Evolutionary conservation across 2,113 vertebrate genomes (phyloP).

Genomic region (Aplodontia rufa): DNA sequence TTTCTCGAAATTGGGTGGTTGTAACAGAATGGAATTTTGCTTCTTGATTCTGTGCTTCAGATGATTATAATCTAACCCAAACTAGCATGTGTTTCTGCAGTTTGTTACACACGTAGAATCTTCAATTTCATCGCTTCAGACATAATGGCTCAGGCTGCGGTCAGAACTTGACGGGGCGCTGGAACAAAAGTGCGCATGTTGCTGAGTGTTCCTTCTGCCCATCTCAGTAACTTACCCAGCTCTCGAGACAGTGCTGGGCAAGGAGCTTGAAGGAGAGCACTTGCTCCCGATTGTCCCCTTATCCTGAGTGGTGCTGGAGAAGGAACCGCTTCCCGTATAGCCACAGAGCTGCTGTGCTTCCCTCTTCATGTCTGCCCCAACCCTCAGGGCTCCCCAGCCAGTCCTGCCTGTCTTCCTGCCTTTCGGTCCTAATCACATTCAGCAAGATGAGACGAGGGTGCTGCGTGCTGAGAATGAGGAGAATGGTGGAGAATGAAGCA

Average conservation of each 20-base stretch:
- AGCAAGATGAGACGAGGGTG: background rate
- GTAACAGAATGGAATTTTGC: constrained; percentile 51
- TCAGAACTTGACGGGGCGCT: constrained; percentile 3
- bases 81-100: constrained; percentile 52
- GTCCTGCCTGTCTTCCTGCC: background rate
- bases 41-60: constrained; percentile 44
- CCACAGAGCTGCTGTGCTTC: background rate
- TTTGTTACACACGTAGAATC: background rate
- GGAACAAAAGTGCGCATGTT: background rate
- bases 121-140: background rate
- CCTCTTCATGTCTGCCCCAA: accelerated
- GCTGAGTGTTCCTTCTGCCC: background rate
- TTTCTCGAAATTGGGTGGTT: constrained; percentile 49
- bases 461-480: background rate
- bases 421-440: background rate
- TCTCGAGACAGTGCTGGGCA: background rate
- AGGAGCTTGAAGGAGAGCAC: background rate
- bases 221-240: background rate
- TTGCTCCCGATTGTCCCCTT: accelerated
- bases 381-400: constrained; percentile 42
- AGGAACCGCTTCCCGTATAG: background rate
- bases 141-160: background rate
- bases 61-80: constrained; percentile 61
- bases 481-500: background rate
- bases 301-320: background rate